Evolutionary conservation across 2,888 invertebrate genomes (phyloP).

Genomic region (Melieria crassipennis): DNA sequence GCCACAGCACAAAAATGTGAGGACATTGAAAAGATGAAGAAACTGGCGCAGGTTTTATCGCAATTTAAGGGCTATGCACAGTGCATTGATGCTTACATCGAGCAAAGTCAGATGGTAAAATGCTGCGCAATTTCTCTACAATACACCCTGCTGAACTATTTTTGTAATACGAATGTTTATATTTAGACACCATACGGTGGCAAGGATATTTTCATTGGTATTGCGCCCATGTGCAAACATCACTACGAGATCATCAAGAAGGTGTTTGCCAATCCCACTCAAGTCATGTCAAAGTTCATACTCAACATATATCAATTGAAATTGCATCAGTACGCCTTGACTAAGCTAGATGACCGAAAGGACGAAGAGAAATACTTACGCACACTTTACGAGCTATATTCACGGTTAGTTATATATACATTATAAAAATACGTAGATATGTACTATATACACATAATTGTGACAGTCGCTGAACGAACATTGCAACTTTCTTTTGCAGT

Average conservation of each 20-base stretch:
- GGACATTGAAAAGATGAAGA: slow-evolving; percentile 90
- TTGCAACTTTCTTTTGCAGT: slow-evolving; percentile 63
- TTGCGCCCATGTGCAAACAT: slow-evolving; percentile 88
- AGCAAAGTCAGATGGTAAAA: slow-evolving; percentile 89
- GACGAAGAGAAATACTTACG: slow-evolving; percentile 89
- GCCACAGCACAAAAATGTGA: slow-evolving; percentile 86
- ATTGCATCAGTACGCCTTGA: slow-evolving; percentile 85
- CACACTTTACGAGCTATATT: slow-evolving; percentile 89
- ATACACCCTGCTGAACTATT: background rate
- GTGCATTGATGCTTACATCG: slow-evolving; percentile 96
- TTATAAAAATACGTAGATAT: background rate
- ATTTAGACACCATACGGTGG: slow-evolving; percentile 82
- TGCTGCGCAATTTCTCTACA: background rate
- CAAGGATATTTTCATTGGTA: slow-evolving; percentile 90
- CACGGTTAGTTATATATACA: slow-evolving; percentile 70
- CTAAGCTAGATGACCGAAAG: slow-evolving; percentile 82
- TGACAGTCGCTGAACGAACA: background rate
- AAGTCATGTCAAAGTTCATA: slow-evolving; percentile 98
- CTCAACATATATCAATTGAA: slow-evolving; percentile 94
- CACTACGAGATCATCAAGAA: slow-evolving; percentile 85
- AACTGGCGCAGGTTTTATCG: slow-evolving; percentile 88
- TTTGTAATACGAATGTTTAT: background rate
- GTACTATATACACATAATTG: background rate
- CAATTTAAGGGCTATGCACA: slow-evolving; percentile 97
- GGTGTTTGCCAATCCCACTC: slow-evolving; percentile 94